phyloP scores from a whole-genome alignment of 2,797 vertebrate species.

The Garrulus glandarius region DNA sequence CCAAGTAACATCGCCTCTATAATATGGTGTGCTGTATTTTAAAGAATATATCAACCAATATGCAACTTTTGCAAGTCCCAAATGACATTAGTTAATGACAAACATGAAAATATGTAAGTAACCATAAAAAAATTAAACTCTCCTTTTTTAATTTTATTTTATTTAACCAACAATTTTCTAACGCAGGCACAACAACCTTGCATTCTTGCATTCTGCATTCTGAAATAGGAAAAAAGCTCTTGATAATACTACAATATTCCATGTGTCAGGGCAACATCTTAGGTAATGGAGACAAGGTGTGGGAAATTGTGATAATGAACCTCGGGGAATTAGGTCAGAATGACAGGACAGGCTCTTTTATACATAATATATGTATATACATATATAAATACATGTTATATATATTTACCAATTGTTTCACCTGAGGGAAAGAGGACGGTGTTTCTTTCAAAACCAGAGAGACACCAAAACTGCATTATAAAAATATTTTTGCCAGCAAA shows the following conservation, averaged over 20 bases:
- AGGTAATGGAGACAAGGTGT: background rate
- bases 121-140: background rate
- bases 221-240: background rate
- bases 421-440: background rate
- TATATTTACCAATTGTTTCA: background rate
- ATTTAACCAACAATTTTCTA: background rate
- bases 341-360: background rate
- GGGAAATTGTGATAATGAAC: background rate
- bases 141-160: background rate
- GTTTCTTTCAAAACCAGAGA: conserved; percentile 3
- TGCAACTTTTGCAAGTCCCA: background rate
- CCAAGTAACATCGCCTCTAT: background rate
- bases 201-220: background rate
- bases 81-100: background rate
- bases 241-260: background rate
- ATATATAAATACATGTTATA: background rate
- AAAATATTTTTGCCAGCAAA: background rate
- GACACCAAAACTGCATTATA: background rate
- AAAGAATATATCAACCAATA: background rate
- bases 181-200: background rate
- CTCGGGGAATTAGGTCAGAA: background rate
- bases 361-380: background rate
- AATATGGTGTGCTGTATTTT: background rate
- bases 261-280: background rate
- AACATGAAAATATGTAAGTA: background rate